These are phyloP conservation scores for Homarus gammarus DNA, from an alignment of 2,888 invertebrate genomes.

Conservation along the genomic window DNA sequence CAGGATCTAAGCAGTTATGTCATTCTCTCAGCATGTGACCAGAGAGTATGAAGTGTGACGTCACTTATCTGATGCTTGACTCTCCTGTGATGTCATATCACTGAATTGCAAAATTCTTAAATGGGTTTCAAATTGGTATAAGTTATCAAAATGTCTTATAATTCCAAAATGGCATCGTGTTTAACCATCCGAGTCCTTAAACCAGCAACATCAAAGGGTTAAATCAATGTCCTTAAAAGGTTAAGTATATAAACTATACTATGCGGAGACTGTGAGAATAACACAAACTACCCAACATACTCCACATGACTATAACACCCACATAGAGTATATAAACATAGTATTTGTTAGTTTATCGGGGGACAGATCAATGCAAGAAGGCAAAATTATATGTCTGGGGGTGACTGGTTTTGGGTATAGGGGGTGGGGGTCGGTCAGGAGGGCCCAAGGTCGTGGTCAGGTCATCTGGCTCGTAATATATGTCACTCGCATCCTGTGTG, in stretches of 20 bases:
- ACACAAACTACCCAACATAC: not conserved
- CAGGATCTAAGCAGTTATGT: too few relatives aligned
- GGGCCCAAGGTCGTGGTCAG: constrained; percentile 45
- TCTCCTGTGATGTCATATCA: too few relatives aligned
- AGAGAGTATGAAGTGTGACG: too few relatives aligned
- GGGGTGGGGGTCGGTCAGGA: constrained; percentile 67
- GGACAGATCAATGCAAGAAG: constrained; percentile 58
- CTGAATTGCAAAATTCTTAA: too few relatives aligned
- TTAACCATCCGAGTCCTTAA: too few relatives aligned
- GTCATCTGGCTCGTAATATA: constrained; percentile 71
- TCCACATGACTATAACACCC: not conserved
- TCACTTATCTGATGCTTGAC: too few relatives aligned
- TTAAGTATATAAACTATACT: not conserved
- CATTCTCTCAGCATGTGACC: too few relatives aligned
- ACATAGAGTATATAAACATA: not conserved
- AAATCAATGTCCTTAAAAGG: not conserved
- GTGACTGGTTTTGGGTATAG: constrained; percentile 56
- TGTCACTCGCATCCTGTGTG: constrained; percentile 48
- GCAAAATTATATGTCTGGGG: constrained; percentile 63
- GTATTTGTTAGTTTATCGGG: not conserved
- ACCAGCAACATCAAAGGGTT: too few relatives aligned
- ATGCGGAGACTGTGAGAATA: not conserved
- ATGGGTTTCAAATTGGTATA: too few relatives aligned
- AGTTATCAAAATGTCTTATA: too few relatives aligned
- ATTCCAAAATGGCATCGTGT: too few relatives aligned